These are phyloP conservation scores for Drosophila nigritarsus DNA, from an alignment of 2,888 invertebrate genomes.

Conservation along the genomic window DNA sequence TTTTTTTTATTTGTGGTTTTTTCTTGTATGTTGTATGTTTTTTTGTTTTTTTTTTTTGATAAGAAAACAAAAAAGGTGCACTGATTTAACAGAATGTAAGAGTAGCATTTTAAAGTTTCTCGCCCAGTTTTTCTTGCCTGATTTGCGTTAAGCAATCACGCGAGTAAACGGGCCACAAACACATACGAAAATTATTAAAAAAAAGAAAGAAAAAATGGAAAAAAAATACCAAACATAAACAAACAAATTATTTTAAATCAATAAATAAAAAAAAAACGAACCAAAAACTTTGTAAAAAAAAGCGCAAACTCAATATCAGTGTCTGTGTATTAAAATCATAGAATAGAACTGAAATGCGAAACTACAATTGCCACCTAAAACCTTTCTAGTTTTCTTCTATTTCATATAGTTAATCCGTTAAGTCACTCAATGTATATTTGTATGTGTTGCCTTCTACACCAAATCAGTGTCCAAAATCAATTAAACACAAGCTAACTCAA, in stretches of 20 bases:
- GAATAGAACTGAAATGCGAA: slow-evolving; percentile 60
- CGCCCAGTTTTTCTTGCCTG: slow-evolving; percentile 83
- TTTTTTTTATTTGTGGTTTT: slow-evolving; percentile 26
- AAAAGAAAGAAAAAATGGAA: slow-evolving; percentile 25
- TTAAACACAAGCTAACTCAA: slow-evolving; percentile 19
- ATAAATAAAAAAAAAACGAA: slow-evolving; percentile 39
- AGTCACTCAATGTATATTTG: slow-evolving; percentile 53
- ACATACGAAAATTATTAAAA: slow-evolving; percentile 38
- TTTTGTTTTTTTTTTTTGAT: slow-evolving; percentile 35
- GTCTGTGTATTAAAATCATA: slow-evolving; percentile 35
- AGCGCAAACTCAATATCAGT: slow-evolving; percentile 46
- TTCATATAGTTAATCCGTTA: slow-evolving; percentile 44
- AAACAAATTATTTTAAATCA: slow-evolving; percentile 56
- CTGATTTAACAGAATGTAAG: slow-evolving; percentile 84
- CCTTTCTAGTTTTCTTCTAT: slow-evolving; percentile 55
- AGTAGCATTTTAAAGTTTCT: slow-evolving; percentile 84
- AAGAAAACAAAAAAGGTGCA: slow-evolving; percentile 78
- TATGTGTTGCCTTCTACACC: slow-evolving; percentile 52
- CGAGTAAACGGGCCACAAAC: slow-evolving; percentile 81
- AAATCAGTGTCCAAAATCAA: slow-evolving; percentile 22
- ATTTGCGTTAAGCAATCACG: slow-evolving; percentile 79
- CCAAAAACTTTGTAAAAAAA: slow-evolving; percentile 30
- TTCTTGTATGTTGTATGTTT: slow-evolving; percentile 10
- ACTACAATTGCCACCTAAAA: slow-evolving; percentile 50
- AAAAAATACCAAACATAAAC: slow-evolving; percentile 44